Evolutionary conservation across 2,888 invertebrate species (phyloP).

Genomic region (Notocelia uddmanniana): DNA sequence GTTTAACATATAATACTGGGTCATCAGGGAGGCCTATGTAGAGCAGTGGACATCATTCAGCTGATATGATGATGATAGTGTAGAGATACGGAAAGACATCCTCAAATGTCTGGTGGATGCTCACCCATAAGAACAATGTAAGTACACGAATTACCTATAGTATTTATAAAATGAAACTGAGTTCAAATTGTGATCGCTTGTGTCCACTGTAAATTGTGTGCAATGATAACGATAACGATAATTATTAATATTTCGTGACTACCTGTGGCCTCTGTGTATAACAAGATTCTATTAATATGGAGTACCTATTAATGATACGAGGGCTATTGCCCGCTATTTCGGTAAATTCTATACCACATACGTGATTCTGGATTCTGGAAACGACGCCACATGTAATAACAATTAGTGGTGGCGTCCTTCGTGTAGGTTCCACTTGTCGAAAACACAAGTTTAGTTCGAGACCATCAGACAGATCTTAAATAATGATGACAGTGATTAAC

Average conservation of each 20-base stretch:
- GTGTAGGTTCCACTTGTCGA: conserved; percentile 36
- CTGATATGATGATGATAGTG: too few relatives aligned
- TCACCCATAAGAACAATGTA: too few relatives aligned
- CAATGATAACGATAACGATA: neutral
- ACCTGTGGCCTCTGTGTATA: neutral
- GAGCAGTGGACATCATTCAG: too few relatives aligned
- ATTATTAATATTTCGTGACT: neutral
- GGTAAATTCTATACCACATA: conserved; percentile 5
- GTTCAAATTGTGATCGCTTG: neutral
- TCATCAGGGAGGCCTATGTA: too few relatives aligned
- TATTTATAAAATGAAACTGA: too few relatives aligned
- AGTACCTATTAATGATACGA: conserved; percentile 15
- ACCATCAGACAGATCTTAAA: neutral
- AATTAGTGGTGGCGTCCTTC: conserved; percentile 53
- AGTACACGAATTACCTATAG: too few relatives aligned
- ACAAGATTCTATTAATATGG: conserved; percentile 24
- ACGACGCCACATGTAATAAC: conserved; percentile 56
- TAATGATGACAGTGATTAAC: neutral
- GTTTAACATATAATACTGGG: too few relatives aligned
- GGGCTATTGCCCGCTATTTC: conserved; percentile 5
- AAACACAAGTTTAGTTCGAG: neutral
- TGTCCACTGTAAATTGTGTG: neutral
- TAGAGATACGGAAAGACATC: too few relatives aligned
- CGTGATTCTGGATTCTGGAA: conserved; percentile 52
- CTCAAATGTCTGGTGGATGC: too few relatives aligned